A percentile compares a stretch with the other conserved stretches of the same genome.
These are phyloP conservation scores for Gandaritis pyraliata DNA, from an alignment of 2,888 invertebrate species.

Conservation along the genomic window DNA sequence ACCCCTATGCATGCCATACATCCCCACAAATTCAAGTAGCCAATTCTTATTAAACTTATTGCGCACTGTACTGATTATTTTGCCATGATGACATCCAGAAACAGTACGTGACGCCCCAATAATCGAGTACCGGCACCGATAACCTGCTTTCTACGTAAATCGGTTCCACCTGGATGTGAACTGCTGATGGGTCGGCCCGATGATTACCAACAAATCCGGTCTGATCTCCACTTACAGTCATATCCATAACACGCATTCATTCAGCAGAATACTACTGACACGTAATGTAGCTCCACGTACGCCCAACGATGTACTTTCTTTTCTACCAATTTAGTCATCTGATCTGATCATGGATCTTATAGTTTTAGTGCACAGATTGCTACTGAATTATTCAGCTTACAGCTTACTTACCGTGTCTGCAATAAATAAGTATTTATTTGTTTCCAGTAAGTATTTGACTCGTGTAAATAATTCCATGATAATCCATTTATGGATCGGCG, in stretches of 20 bases:
- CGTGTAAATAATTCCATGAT: no score
- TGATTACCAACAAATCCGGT: constrained; percentile 23
- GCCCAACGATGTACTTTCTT: no score
- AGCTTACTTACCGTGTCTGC: no score
- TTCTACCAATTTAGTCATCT: no score
- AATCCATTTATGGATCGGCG: constrained; percentile 1
- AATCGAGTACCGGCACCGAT: background rate
- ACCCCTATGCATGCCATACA: background rate
- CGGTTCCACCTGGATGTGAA: constrained; percentile 10
- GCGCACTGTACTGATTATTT: no score
- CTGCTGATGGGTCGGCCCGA: constrained; percentile 18
- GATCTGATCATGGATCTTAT: no score
- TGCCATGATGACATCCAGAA: no score
- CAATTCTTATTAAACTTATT: background rate
- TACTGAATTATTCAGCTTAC: constrained; percentile 6
- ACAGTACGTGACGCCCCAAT: background rate
- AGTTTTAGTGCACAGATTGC: background rate
- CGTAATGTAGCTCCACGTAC: no score
- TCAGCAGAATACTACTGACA: background rate
- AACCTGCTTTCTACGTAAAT: background rate
- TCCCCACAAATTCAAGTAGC: background rate
- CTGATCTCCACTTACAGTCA: constrained; percentile 17
- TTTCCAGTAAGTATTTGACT: no score
- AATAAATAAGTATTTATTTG: no score
- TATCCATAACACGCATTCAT: constrained; percentile 6